These are phyloP conservation scores for Dicyrtoma fusca DNA, from an alignment of 2,888 invertebrate genomes.

Conservation along the genomic window DNA sequence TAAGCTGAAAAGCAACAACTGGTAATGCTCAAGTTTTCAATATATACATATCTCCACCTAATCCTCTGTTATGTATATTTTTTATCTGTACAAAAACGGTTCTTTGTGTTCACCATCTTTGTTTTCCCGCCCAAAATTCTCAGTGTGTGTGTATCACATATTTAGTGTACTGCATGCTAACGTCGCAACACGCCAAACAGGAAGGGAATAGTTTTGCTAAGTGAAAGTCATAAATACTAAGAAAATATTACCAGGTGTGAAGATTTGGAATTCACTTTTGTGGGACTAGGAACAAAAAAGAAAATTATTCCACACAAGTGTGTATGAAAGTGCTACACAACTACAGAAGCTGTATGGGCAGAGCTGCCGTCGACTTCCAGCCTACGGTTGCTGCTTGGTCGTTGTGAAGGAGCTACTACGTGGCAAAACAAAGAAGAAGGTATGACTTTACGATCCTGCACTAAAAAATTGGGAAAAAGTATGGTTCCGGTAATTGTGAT, in stretches of 20 bases:
- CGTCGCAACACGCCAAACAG: background rate
- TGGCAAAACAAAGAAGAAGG: conserved; percentile 67
- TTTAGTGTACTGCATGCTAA: too few species aligned
- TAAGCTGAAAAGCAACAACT: too few species aligned
- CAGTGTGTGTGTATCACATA: too few species aligned
- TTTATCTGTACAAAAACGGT: too few species aligned
- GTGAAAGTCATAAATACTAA: conserved; percentile 4
- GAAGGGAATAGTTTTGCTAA: background rate
- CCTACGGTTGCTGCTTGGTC: conserved; percentile 67
- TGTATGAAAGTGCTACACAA: conserved; percentile 68
- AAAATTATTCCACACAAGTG: conserved; percentile 67
- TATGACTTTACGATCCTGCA: too few species aligned
- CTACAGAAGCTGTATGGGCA: conserved; percentile 69
- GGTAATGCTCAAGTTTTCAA: too few species aligned
- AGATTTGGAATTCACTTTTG: conserved; percentile 2
- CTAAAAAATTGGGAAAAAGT: too few species aligned
- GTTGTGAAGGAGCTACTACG: conserved; percentile 67
- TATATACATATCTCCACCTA: too few species aligned
- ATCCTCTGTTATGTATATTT: too few species aligned
- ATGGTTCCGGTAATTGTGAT: too few species aligned
- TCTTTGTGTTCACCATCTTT: too few species aligned
- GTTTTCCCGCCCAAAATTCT: too few species aligned
- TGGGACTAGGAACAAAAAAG: conserved; percentile 66
- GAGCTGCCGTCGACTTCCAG: conserved; percentile 67
- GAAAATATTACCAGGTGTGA: background rate